Base-by-base conservation (phyloP, 1,140 invertebrate genomes). In the Lepidurus packardi region DNA sequence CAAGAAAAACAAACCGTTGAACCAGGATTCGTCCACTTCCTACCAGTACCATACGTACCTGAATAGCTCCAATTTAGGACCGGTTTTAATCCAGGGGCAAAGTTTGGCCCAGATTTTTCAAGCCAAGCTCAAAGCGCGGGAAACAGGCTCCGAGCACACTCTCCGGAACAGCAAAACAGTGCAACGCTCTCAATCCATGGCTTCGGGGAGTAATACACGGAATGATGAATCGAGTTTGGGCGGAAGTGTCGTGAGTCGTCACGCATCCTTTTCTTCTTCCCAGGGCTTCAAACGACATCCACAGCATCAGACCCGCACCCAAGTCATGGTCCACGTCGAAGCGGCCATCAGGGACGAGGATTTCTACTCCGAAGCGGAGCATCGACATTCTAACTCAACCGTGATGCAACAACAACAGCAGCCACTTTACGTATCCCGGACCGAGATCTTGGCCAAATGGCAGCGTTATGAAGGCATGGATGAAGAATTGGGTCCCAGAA, bases 301-400 rank as follows among this genome's bases (percentile, higher is more conserved):
- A 1, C 8, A 65, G 8, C 8, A 65, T 16, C 53, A 65, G 13
- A 5, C 16, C 13, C 53, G 16, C 16, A 13, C 21, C n/a, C 53
- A 79, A 73, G 78, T 76, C 43, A 21, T 79, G 11, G 78, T 79
- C n/a, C 78, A 79, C 34, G 78, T 53, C 11, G 75, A 78, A 25
- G 75, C 77, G 13, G 16, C 21, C 34, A 43, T 25, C 43, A 77
- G 53, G n/a, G 53, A 65, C 16, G 53, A 65, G 53, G 53, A 65
- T 21, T 65, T 65, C 21, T 13, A 21, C n/a, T 65, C 53, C 21
- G 53, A 65, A 21, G 53, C 53, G 13, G 53, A 65, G 53, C 16
- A 21, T 16, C 53, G n/a, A 0, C 21, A 65, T 4, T 21, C 53
- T 16, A 21, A 16, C 16, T 65, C 44, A 1, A 13, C 7, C 7